Conservation (phyloP, 2,888 invertebrate genomes). For the Bibio marci region DNA sequence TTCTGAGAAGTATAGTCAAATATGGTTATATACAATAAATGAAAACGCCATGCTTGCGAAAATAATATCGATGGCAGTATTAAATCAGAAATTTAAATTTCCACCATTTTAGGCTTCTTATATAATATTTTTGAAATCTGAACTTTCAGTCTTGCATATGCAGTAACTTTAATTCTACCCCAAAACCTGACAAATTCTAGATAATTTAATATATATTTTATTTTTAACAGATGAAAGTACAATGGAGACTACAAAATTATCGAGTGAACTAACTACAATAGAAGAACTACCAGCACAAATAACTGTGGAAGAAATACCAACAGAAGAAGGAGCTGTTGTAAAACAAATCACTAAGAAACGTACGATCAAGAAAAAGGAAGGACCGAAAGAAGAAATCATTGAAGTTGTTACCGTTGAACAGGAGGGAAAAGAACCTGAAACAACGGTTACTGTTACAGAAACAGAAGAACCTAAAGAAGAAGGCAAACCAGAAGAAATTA, state of each 20-base stretch:
- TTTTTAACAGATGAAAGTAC: slow-evolving; percentile 26
- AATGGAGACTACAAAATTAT: slow-evolving; percentile 7
- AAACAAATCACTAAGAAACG: slow-evolving; percentile 20
- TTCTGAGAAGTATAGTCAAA: no score
- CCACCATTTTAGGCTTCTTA: no score
- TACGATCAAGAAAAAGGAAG: slow-evolving; percentile 23
- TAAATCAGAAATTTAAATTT: no score
- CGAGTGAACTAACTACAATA: slow-evolving; percentile 6
- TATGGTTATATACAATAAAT: no score
- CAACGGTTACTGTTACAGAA: not conserved
- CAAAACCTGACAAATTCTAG: no score
- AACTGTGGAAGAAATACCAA: slow-evolving; percentile 15
- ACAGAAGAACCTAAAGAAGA: not conserved
- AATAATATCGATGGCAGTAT: no score
- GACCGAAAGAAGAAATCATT: slow-evolving; percentile 23
- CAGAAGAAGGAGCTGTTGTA: slow-evolving; percentile 16
- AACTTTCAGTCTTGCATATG: no score
- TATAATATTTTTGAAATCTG: no score
- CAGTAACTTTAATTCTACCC: no score
- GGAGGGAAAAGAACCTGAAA: slow-evolving; percentile 23
- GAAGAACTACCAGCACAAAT: slow-evolving; percentile 19
- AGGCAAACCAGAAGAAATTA: not conserved
- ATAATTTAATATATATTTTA: no score
- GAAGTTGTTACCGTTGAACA: slow-evolving; percentile 23
- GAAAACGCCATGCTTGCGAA: no score